A percentile compares a stretch with the other conserved stretches of the same genome.
phyloP scores from a whole-genome alignment of 2,797 vertebrate genomes.

The Spinibarbus caldwelli region DNA sequence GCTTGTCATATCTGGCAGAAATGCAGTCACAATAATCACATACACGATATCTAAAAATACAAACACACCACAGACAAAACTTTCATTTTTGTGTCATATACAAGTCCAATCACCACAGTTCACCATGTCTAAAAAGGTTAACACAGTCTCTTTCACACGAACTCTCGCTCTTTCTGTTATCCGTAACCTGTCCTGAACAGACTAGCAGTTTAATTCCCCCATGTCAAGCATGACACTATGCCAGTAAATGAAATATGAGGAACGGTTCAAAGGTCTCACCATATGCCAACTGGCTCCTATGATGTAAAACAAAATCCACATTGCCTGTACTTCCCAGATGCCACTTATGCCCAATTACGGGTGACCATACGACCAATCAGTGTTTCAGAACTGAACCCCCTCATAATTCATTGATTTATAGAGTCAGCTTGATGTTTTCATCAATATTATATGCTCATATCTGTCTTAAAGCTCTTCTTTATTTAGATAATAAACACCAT shows the following conservation, averaged over 20 bases:
- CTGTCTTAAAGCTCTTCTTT: slow-evolving; percentile 1
- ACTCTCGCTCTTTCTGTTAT: neutral
- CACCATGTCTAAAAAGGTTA: neutral
- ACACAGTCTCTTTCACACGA: neutral
- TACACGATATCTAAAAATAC: too few relatives aligned
- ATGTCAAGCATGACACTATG: slow-evolving; percentile 19
- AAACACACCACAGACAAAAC: neutral
- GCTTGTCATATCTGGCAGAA: neutral
- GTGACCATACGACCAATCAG: slow-evolving; percentile 10
- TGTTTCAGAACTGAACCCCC: neutral
- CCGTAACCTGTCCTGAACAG: neutral
- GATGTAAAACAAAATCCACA: slow-evolving; percentile 23
- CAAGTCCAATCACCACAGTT: neutral
- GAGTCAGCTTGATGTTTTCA: neutral
- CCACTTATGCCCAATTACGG: slow-evolving; percentile 10
- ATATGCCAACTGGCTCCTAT: slow-evolving; percentile 56
- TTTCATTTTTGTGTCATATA: neutral
- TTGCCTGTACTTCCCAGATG: slow-evolving; percentile 38
- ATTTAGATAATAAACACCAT: too few relatives aligned
- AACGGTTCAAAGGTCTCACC: slow-evolving; percentile 56
- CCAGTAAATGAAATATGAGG: slow-evolving; percentile 55
- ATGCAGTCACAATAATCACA: neutral
- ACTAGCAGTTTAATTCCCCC: neutral
- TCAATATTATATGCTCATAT: neutral
- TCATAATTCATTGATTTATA: neutral